phyloP scores from a whole-genome alignment of 1,140 invertebrate species.

The Cylas formicarius region DNA sequence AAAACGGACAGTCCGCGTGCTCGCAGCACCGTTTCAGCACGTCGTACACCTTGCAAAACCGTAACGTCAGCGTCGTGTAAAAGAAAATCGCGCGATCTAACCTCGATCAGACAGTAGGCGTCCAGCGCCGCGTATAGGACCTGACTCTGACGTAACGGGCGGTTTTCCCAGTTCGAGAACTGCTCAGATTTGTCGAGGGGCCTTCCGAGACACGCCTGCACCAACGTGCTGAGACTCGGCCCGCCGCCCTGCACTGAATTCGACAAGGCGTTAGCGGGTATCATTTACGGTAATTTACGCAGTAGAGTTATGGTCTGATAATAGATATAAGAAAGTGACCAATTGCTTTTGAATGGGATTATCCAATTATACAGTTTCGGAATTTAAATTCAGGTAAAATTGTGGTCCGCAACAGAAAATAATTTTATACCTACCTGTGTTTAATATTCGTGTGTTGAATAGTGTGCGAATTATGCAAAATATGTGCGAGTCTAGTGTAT shows the following conservation, averaged over 20 bases:
- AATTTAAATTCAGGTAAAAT: too few species aligned
- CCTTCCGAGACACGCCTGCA: slow-evolving; percentile 62
- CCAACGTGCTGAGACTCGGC: slow-evolving; percentile 60
- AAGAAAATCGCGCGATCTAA: background rate
- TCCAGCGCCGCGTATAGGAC: slow-evolving; percentile 75
- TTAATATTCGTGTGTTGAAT: too few species aligned
- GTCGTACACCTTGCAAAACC: slow-evolving; percentile 50
- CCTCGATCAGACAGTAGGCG: slow-evolving; percentile 69
- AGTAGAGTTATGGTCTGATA: too few species aligned
- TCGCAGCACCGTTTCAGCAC: slow-evolving; percentile 46
- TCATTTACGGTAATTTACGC: too few species aligned
- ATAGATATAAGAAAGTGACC: too few species aligned
- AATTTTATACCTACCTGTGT: too few species aligned
- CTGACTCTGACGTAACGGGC: slow-evolving; percentile 68
- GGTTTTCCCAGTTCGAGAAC: slow-evolving; percentile 79
- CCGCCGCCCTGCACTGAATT: slow-evolving; percentile 34
- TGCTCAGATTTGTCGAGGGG: slow-evolving; percentile 74
- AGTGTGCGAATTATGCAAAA: too few species aligned
- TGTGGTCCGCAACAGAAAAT: too few species aligned
- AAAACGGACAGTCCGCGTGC: slow-evolving; percentile 50
- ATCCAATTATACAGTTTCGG: too few species aligned
- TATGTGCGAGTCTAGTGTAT: too few species aligned
- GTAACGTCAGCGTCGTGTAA: background rate
- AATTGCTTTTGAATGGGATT: too few species aligned
- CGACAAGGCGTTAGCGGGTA: too few species aligned